These are phyloP conservation scores for Petromus typicus DNA, from an alignment of 2,113 vertebrate species.

Conservation along the genomic window DNA sequence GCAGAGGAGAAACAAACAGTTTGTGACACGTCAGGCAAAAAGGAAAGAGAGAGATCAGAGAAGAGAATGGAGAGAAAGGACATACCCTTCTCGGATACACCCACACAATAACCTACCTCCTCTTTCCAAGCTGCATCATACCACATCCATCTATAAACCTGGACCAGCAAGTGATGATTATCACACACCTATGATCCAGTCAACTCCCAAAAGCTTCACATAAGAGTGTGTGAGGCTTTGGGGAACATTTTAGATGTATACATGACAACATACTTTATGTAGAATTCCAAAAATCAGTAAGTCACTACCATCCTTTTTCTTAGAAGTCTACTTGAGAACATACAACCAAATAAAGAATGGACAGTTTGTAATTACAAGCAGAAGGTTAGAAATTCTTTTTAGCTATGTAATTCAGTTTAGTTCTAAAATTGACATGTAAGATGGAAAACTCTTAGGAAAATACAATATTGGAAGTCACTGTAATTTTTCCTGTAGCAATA, in stretches of 20 bases:
- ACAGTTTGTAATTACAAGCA: neutral
- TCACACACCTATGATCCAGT: too few species aligned
- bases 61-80: too few species aligned
- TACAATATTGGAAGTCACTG: neutral
- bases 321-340: neutral
- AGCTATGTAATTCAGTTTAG: neutral
- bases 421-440: neutral
- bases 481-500: neutral
- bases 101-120: too few species aligned
- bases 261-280: neutral
- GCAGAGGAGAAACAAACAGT: too few species aligned
- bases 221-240: neutral
- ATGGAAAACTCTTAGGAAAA: slow-evolving; percentile 3
- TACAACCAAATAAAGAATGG: neutral
- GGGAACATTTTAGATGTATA: neutral
- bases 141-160: too few species aligned
- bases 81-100: too few species aligned
- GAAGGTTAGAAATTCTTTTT: neutral
- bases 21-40: too few species aligned
- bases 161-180: too few species aligned
- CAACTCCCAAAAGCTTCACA: neutral
- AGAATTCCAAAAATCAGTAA: neutral
- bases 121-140: too few species aligned
- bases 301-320: neutral
- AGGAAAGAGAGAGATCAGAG: too few species aligned